Evolutionary conservation across 2,797 vertebrate species (phyloP).

Genomic region (Sebastes variabilis): DNA sequence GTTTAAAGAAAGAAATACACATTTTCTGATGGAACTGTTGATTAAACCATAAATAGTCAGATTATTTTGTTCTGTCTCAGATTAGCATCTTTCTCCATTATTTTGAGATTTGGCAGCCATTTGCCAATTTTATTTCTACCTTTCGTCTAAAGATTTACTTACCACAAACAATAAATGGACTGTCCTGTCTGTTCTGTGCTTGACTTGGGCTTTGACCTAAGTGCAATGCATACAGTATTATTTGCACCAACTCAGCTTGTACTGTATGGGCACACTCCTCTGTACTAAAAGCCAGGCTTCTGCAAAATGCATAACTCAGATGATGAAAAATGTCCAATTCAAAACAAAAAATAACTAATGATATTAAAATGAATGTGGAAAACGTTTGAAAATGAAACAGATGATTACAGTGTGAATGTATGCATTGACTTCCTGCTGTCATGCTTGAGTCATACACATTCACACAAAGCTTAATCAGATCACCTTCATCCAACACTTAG

Average conservation of each 20-base stretch:
- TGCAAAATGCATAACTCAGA: neutral
- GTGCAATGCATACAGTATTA: neutral
- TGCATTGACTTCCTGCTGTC: constrained; percentile 20
- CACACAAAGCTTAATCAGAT: neutral
- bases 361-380: neutral
- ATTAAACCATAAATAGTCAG: neutral
- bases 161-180: neutral
- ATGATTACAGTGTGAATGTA: neutral
- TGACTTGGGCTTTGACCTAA: constrained; percentile 7
- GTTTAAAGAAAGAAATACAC: neutral
- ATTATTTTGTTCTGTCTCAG: neutral
- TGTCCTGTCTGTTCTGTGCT: neutral
- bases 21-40: too few relatives aligned
- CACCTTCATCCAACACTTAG: neutral
- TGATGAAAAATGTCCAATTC: neutral
- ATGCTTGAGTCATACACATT: constrained; percentile 8
- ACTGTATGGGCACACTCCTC: neutral
- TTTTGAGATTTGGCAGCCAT: neutral
- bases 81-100: neutral
- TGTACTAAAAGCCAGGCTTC: neutral
- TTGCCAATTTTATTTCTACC: neutral
- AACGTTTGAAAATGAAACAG: neutral
- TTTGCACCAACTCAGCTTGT: constrained; percentile 11
- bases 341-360: neutral
- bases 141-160: neutral